Evolutionary conservation across 2,888 invertebrate species (phyloP), one percentile per base, ranked within the genome.

Genomic region (Lasiommata megera): DNA sequence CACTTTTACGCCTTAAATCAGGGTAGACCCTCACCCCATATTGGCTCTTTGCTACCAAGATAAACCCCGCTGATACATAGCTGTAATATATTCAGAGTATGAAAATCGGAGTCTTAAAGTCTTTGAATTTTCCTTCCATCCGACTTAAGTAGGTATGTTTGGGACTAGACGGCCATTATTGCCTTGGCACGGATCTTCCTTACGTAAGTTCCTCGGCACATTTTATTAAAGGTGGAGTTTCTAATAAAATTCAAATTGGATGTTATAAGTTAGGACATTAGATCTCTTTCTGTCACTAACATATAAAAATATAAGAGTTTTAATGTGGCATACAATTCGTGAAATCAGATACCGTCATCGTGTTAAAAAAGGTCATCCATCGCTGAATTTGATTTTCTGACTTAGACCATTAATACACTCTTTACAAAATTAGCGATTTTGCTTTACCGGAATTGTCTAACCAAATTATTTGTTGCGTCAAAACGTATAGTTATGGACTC

Each of bases 71-170:
- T 66, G 63, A 69, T 64, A 64, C 67, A 71, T 67, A 37, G 65
- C 61, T 57, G 60, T 76, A 74, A 79, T 80, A 76, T 77, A 78
- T 79, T 76, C 74, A 63, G 65, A 65, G 67, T 70, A 77, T 77
- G 76, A 76, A 67, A 71, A 68, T 78, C 73, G 71, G 67, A 69
- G 68, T 67, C 64, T 74, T 72, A 71, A 67, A 64, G 66, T 58
- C 52, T 54, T 60, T 62, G 66, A 69, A 67, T 71, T 67, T 69
- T 72, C 70, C 65, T 54, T 53, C 46, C 56, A 50, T 44, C 48
- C 59, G 48, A 62, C 59, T 62, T 61, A 50, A 53, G 59, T 59
- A 54, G 54, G 62, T 48, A 54, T 56, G 41, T 62, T 59, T 53
- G 59, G 44, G 34, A 44, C 56, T 31, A 61, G 58, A 61, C 52